Evolutionary conservation across 2,797 vertebrate genomes (phyloP), one percentile per base, ranked within the genome.

Genomic region (Octomys mimax): DNA sequence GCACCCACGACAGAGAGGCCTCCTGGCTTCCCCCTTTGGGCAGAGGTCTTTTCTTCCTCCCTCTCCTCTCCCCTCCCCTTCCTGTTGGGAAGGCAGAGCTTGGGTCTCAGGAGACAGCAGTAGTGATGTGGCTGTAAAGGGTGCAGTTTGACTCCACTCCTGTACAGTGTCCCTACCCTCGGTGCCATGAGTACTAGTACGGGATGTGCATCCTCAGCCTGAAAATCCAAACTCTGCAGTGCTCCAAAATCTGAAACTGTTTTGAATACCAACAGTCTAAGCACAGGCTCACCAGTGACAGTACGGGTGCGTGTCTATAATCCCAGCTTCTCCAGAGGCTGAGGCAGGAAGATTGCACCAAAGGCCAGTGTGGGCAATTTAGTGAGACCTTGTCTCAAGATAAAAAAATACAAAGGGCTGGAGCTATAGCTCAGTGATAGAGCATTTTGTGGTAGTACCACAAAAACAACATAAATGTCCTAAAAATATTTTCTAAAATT

Each of bases 1-100:
- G 5, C 84, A 88, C 92, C 95, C 96, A 21, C 94, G 83, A 90
- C 91, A 86, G 92, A 68, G 88, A 68, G 88, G 13, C 21, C 87
- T 92, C 87, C 81, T 5, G 61, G 33, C 26, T 64, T 54, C 86
- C 91, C 61, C 64, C 61, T 89, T 87, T 71, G 81, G 49, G 0
- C 28, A 0, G 54, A 77, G 42, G 42, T 77, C 81, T 77, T 57
- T 22, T 14, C 52, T 31, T n/a, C 54, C 39, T 3, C 36, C 22
- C 22, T 33, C 12, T 26, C 24, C 24, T 31, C 1, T 79, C 16
- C 77, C n/a, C 57, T 71, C 88, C 77, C 6, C 0, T 83, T 66
- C 9, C 2, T 14, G 18, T 7, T 49, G n/a, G 71, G 21, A 61
- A 73, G 66, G 59, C 21, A 14, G 89, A 81, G 46, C 46, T 0